Conservation (phyloP, 64 coral and sea anemone genomes). For the Montipora efflorescens region DNA sequence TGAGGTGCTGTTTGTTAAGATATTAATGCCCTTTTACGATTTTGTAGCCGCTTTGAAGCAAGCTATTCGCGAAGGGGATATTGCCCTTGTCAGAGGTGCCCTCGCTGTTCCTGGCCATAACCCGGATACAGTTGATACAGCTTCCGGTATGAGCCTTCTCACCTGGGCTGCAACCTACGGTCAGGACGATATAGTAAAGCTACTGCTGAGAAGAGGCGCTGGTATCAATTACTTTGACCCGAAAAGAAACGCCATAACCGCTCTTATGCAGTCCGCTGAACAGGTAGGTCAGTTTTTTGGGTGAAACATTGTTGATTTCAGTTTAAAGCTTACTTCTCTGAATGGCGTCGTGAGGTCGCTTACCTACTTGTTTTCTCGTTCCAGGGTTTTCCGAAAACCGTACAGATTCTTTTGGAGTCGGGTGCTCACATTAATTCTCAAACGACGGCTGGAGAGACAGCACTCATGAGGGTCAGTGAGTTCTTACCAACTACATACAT, state of each 20-base stretch:
- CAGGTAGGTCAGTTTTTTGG: constrained; percentile 39
- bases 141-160: constrained; percentile 83
- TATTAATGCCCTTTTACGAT: background rate
- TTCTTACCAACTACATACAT: background rate
- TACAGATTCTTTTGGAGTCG: constrained; percentile 62
- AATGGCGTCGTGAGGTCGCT: background rate
- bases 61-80: constrained; percentile 73
- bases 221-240: constrained; percentile 62
- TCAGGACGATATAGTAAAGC: constrained; percentile 66
- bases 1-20: background rate
- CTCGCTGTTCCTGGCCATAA: constrained; percentile 55
- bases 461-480: constrained; percentile 82
- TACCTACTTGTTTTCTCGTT: background rate
- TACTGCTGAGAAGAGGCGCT: constrained; percentile 72
- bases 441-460: constrained; percentile 78
- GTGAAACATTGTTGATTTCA: background rate
- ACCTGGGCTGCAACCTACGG: constrained; percentile 77
- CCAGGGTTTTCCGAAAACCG: constrained; percentile 73
- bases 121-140: constrained; percentile 53
- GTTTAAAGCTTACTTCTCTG: background rate
- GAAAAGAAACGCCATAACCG: constrained; percentile 66
- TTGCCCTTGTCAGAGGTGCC: constrained; percentile 64
- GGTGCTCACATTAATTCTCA: constrained; percentile 78
- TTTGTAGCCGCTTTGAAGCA: constrained; percentile 43
- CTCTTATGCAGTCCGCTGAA: constrained; percentile 83